phyloP scores from a whole-genome alignment of 2,797 vertebrate genomes.

The Amniataba percoides region DNA sequence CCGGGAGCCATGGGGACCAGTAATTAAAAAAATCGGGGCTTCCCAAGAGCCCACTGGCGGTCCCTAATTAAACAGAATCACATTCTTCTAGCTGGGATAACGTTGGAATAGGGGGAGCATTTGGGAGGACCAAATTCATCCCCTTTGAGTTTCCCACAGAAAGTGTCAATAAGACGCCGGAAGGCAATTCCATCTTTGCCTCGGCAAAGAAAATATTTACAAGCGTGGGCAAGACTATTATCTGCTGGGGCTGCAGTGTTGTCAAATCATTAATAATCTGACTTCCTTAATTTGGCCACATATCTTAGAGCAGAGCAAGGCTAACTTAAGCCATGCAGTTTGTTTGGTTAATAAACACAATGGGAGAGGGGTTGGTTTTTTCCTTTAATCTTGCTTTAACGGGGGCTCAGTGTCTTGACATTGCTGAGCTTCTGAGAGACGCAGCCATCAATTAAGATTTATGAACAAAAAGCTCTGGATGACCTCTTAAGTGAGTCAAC shows the following conservation, averaged over 20 bases:
- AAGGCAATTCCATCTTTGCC: slow-evolving; percentile 47
- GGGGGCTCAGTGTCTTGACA: slow-evolving; percentile 51
- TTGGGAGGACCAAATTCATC: slow-evolving; percentile 44
- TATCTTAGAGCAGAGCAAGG: slow-evolving; percentile 51
- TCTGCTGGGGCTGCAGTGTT: slow-evolving; percentile 56
- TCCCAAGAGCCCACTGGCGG: slow-evolving; percentile 75
- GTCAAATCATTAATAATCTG: slow-evolving; percentile 73
- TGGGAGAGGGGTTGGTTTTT: slow-evolving; percentile 33
- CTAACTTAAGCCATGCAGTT: slow-evolving; percentile 55
- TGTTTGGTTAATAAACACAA: slow-evolving; percentile 76
- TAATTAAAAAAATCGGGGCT: slow-evolving; percentile 84
- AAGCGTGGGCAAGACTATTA: slow-evolving; percentile 63
- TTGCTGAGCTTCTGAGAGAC: slow-evolving; percentile 61
- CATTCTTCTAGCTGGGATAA: slow-evolving; percentile 85
- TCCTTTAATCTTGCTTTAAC: slow-evolving; percentile 69
- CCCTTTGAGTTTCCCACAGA: slow-evolving; percentile 78
- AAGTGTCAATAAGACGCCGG: slow-evolving; percentile 29
- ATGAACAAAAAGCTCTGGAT: slow-evolving; percentile 19
- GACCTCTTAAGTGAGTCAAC: slow-evolving; percentile 36
- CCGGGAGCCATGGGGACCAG: slow-evolving; percentile 68
- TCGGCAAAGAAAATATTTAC: slow-evolving; percentile 85
- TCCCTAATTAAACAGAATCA: slow-evolving; percentile 88
- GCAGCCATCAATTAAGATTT: slow-evolving; percentile 49
- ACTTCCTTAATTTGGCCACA: slow-evolving; percentile 62
- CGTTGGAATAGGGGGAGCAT: slow-evolving; percentile 41